Evolutionary conservation across 2,888 invertebrate genomes (phyloP).

Genomic region (Apotomis turbidana): DNA sequence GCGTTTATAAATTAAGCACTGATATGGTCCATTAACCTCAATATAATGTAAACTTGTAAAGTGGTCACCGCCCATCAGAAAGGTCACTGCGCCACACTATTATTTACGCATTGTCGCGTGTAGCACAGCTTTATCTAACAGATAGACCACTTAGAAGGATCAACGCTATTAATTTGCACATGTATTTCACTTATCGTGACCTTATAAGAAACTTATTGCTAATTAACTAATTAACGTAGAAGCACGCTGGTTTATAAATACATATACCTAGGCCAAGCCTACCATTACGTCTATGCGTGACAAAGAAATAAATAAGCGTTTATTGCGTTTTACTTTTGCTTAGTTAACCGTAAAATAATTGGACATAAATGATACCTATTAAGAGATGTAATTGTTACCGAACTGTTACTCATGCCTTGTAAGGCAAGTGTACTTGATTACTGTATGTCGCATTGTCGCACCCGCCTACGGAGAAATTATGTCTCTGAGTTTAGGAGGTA

Average conservation of each 20-base stretch:
- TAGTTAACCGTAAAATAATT: too few species aligned
- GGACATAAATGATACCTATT: too few species aligned
- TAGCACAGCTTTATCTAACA: conserved; percentile 27
- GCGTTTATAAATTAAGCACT: not conserved
- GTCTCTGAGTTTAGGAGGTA: too few species aligned
- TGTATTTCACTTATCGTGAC: conserved; percentile 14
- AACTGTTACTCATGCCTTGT: too few species aligned
- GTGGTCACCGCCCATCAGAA: conserved; percentile 32
- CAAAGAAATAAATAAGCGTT: not conserved
- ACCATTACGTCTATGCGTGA: not conserved
- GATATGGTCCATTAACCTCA: conserved; percentile 15
- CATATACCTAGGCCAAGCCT: not conserved
- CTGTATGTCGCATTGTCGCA: too few species aligned
- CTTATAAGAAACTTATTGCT: not conserved
- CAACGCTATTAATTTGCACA: conserved; percentile 13
- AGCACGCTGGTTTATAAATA: not conserved
- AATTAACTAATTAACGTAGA: not conserved
- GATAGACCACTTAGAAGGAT: conserved; percentile 22
- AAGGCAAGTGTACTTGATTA: too few species aligned
- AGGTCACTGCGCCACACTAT: conserved; percentile 40
- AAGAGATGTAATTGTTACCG: too few species aligned
- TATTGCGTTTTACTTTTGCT: not conserved
- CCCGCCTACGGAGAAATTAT: too few species aligned
- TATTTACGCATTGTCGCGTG: conserved; percentile 35
- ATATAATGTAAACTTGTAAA: conserved; percentile 30